Evolutionary conservation across 2,888 invertebrate species (phyloP), one percentile per base, ranked within the genome.

Genomic region (Ormia ochracea): DNA sequence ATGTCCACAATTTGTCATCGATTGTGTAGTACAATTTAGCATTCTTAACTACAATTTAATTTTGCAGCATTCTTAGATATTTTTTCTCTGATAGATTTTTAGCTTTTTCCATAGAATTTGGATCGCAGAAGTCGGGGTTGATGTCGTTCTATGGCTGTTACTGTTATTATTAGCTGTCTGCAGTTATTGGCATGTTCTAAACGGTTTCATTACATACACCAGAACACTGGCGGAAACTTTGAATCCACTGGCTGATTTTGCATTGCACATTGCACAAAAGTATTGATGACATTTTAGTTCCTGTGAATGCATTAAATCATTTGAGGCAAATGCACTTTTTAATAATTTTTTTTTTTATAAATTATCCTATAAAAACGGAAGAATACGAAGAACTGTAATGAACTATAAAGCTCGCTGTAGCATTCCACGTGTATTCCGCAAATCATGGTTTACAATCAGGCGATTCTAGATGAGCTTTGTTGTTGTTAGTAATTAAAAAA

Each of bases 1-100:
- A 88, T 89, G 90, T 89, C 88, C 84, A 88, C 89, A 89, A 88
- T 88, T 88, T 89, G 89, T 88, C 89, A 89, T 88, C 88, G 88
- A 89, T 89, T 88, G 88, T 86, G 85, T 86, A 86, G 84, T 84
- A 84, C 84, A 83, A 79, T 85, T 86, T 84, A 86, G 86, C 87
- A 63, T 58, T 28, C 54, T 80, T 80, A 72, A 76, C 75, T 80
- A 68, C 66, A 43, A 36, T 72, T 76, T 80, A 54, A 77, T 76
- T 26, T 54, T 50, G 12, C 33, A 45, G 33, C 28, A 36, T 41
- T 33, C 43, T 45, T 43, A 12, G 14, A n/a, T n/a, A n/a, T n/a
- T n/a, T 23, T 14, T 9, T 5, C 19, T 26, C 2, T 17, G 26
- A 54, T 2, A n/a, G 12, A 56, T 80, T 69, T 68, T 72, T 66